Evolutionary conservation across 2,797 vertebrate species (phyloP).

Genomic region (Sebastes cheni): DNA sequence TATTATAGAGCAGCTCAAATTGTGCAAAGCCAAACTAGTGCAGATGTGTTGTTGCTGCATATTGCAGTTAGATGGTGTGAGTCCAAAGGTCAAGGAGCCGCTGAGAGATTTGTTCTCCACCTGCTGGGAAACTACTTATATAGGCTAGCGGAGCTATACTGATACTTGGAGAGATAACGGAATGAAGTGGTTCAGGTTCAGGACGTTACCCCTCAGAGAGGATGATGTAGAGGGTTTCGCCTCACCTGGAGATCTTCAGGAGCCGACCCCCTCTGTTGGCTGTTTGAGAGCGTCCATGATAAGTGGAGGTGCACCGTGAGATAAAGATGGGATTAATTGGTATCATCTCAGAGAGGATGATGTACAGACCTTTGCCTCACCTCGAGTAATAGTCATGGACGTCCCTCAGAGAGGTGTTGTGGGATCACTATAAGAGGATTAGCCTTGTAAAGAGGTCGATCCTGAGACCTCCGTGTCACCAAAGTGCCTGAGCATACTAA

Average conservation of each 20-base stretch:
- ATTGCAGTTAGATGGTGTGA: neutral
- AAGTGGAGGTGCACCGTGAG: neutral
- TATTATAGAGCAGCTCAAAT: neutral
- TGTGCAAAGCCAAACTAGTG: neutral
- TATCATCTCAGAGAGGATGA: conserved; percentile 75
- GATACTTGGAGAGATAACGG: neutral
- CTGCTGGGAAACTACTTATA: neutral
- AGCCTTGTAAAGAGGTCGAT: conserved; percentile 39
- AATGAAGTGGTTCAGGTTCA: neutral
- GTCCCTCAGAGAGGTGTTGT: conserved; percentile 64
- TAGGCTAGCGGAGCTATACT: neutral
- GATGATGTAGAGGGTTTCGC: neutral
- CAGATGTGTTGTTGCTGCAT: neutral
- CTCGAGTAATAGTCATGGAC: conserved; percentile 83
- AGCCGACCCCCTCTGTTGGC: neutral
- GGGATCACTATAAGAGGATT: conserved; percentile 58
- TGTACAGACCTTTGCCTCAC: conserved; percentile 84
- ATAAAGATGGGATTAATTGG: conserved; percentile 57
- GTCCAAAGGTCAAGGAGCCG: conserved; percentile 1
- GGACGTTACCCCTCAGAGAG: neutral
- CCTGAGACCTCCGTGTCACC: conserved; percentile 29
- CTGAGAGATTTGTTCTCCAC: neutral
- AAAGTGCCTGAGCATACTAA: conserved; percentile 33
- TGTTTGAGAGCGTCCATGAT: neutral
- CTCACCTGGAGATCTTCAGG: neutral